Percentiles rank a stretch among this genome's conserved stretches.
Evolutionary conservation across 92 coral and sea anemone genomes (phyloP).

Genomic region (Bergia sp.): DNA sequence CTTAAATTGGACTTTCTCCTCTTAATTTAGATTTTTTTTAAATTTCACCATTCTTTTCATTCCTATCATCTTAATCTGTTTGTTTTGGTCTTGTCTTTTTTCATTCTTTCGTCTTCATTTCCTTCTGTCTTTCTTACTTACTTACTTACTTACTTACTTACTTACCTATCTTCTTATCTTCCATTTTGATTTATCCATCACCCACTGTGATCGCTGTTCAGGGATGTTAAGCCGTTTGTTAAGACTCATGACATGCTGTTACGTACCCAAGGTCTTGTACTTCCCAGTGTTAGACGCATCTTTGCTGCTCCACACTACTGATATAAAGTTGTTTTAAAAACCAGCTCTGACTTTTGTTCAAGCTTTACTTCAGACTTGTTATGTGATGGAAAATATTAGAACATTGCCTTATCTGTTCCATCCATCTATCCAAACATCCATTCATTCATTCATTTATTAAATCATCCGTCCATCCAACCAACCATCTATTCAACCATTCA

Average conservation of each 20-base stretch:
- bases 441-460: background rate
- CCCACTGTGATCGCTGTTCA: background rate
- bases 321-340: no score
- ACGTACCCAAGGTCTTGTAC: no score
- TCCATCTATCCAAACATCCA: background rate
- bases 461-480: background rate
- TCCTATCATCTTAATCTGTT: background rate
- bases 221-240: no score
- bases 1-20: background rate
- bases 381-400: no score
- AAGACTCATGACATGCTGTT: no score
- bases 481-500: background rate
- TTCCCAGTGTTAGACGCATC: no score
- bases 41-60: background rate
- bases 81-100: background rate
- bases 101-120: background rate
- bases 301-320: no score
- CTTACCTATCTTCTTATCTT: background rate
- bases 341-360: no score
- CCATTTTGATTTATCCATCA: background rate
- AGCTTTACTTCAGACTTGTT: no score
- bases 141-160: background rate
- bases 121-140: background rate
- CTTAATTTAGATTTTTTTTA: background rate
- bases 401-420: no score